Evolutionary conservation across 1,140 invertebrate species (phyloP).

Genomic region (Zaprionus capensis): DNA sequence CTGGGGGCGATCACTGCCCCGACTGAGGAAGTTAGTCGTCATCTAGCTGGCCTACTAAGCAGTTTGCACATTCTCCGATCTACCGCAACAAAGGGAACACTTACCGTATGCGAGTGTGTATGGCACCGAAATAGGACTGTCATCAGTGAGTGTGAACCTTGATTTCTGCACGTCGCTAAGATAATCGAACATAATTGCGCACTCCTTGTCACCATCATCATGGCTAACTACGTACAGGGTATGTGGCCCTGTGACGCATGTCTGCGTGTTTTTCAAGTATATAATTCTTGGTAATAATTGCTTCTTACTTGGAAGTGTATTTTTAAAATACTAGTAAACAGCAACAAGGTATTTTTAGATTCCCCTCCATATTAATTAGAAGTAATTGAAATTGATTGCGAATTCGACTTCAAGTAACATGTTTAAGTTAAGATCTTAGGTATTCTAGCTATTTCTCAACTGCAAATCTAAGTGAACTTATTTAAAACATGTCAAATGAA

Average conservation of each 20-base stretch:
- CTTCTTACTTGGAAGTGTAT: neutral
- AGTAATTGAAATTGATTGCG: too few relatives aligned
- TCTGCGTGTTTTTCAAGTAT: neutral
- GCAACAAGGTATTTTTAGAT: neutral
- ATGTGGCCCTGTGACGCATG: neutral
- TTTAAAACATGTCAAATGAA: too few relatives aligned
- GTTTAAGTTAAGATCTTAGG: too few relatives aligned
- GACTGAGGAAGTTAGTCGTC: neutral
- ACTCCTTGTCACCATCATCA: neutral
- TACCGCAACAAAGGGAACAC: neutral
- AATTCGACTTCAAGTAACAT: too few relatives aligned
- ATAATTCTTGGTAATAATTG: neutral
- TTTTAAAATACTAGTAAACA: neutral
- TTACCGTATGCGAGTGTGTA: neutral
- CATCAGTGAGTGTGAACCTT: conserved; percentile 8
- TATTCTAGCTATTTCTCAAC: too few relatives aligned
- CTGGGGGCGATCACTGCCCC: neutral
- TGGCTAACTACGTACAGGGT: neutral
- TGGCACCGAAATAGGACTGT: neutral
- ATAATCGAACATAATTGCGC: neutral
- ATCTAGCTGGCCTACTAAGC: neutral
- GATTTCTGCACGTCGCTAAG: neutral
- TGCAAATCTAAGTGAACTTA: too few relatives aligned
- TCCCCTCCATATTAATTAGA: neutral
- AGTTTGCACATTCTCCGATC: neutral